These are phyloP conservation scores for Lepidurus packardi DNA, from an alignment of 1,140 invertebrate species.

Conservation along the genomic window DNA sequence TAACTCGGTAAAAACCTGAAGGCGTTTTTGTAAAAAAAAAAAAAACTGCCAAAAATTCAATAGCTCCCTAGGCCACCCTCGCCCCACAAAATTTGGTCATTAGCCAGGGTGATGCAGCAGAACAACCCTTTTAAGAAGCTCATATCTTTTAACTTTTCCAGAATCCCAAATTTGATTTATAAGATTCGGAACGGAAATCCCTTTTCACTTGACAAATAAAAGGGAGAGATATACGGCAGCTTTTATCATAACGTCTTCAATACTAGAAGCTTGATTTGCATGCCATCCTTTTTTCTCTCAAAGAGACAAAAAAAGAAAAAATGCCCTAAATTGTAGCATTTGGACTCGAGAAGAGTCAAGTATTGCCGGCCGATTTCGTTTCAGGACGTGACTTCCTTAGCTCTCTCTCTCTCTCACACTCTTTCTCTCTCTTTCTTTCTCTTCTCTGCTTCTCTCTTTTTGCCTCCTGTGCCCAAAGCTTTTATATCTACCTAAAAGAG, in stretches of 20 bases:
- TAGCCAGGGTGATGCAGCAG: slow-evolving; percentile 11
- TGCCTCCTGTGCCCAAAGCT: background rate
- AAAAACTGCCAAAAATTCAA: background rate
- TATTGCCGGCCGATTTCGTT: slow-evolving; percentile 9
- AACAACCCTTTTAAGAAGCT: background rate
- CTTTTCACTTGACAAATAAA: background rate
- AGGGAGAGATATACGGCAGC: background rate
- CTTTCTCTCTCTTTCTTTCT: background rate
- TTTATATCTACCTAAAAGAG: slow-evolving; percentile 22
- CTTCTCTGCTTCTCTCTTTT: background rate
- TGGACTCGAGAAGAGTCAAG: background rate
- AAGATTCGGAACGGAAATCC: background rate
- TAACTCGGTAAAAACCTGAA: background rate
- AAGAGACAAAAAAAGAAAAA: background rate
- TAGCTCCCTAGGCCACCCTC: background rate
- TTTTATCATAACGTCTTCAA: background rate
- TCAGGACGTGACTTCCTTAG: slow-evolving; percentile 9
- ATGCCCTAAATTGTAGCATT: slow-evolving; percentile 8
- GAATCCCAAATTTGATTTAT: background rate
- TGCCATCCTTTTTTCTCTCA: background rate
- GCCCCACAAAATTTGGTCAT: background rate
- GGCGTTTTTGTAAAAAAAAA: background rate
- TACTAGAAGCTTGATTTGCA: slow-evolving; percentile 3
- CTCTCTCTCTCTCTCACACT: background rate
- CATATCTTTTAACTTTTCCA: background rate